Evolutionary conservation across 2,113 vertebrate genomes (phyloP), one percentile per base, ranked within the genome.

Genomic region (Aphyosemion australe): DNA sequence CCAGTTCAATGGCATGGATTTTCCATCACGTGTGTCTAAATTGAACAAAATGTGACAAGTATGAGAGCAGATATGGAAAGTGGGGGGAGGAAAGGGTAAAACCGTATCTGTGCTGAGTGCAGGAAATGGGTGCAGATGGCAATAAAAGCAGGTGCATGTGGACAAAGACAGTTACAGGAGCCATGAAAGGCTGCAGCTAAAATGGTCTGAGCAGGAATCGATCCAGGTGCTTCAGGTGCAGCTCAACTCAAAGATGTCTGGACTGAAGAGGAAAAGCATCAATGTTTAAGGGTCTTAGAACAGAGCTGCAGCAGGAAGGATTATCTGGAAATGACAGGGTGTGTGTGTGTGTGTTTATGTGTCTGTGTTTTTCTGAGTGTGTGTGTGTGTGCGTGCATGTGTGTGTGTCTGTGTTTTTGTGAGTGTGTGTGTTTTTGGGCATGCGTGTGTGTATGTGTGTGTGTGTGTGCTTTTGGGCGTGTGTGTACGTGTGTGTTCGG

Each of bases 41-140:
- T 84, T 74, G 78, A 72, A 80, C 79, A 62, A 86, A 78, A 80
- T 80, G 75, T 78, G 69, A 80, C 72, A 68, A 61, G 80, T 70
- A 54, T 79, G 54, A 80, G 84, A 76, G 72, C 26, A 49, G 18
- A 73, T 42, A 59, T 46, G 64, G 32, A 41, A 57, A 42, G 43
- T 47, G 53, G 26, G n/a, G 13, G n/a, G 18, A 5, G 32, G 60
- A 12, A 37, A 12, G 61, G 45, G 45, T 47, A 26, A 26, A 26
- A 5, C 26, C 52, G 31, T 11, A 16, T 64, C 61, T 75, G 37
- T 46, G 32, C 47, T 78, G 70, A 84, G 80, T 77, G 75, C 73
- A 73, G 80, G 69, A 76, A 85, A 85, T 84, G 81, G 71, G 56
- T 55, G 49, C 72, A 50, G 65, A 80, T 69, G 66, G 80, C 76